Base-by-base conservation (phyloP, 1,140 invertebrate species). In the Magallana angulata region DNA sequence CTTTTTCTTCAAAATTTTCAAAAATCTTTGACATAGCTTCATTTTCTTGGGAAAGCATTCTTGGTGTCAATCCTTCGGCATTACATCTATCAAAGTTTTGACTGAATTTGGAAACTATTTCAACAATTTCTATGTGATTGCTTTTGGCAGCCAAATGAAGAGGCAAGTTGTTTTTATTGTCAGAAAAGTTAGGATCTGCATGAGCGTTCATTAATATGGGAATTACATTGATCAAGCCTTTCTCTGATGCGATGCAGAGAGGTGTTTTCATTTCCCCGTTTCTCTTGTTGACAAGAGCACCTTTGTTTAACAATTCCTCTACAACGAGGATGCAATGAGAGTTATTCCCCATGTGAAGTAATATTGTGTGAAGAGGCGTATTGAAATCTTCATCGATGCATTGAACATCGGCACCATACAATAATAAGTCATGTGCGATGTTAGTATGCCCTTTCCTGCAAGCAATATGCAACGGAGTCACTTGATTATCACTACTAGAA, bases 81-180 rank as follows among this genome's bases (percentile, higher is more conserved):
- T 76, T 76, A 36, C 30, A 76, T 24, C 68, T 76, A 76, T 76
- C 68, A 30, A 76, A 3, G 9, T 30, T 9, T 11, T 30, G 8
- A 76, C 68, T 9, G 24, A 30, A 76, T 76, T 12, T 24, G 24
- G 36, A 12, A 24, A 76, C 8, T 30, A 30, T 30, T 0, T 30
- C 11, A 2, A 76, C 7, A 30, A 76, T 30, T 9, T 76, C 24
- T 12, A 30, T 48, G 24, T 76, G 68, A 48, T 56, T 56, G 81
- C 57, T 57, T 57, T 58, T 57, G 14, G 81, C 16, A 82, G 81
- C 81, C 81, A 57, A 57, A 57, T 82, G 81, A 57, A 82, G 48
- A 12, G 81, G 56, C 8, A 58, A n/a, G 81, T 82, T 58, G 48
- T 82, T 57, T 18, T 82, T 30, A 82, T n/a, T 16, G 57, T 82